Percentiles rank a stretch among this genome's conserved stretches.
These are phyloP conservation scores for Hymenochirus boettgeri DNA, from an alignment of 2,113 vertebrate species.

Conservation along the genomic window DNA sequence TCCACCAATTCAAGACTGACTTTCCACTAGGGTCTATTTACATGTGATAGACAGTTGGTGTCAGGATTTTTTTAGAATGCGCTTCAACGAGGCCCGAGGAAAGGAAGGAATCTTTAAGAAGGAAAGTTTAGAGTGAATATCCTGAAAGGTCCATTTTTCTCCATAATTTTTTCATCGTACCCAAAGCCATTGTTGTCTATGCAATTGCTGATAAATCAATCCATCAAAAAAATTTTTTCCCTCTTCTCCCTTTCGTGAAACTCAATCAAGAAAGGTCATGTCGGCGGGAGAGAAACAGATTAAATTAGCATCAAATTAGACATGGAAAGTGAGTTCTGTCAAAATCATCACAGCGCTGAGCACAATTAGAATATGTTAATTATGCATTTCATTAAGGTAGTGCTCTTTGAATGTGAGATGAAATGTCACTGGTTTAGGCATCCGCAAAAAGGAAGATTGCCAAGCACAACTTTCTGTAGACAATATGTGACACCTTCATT, in stretches of 20 bases:
- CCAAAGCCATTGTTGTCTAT: slow-evolving; percentile 95
- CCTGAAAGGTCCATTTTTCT: slow-evolving; percentile 60
- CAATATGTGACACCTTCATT: slow-evolving; percentile 99
- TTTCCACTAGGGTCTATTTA: not conserved
- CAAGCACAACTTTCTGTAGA: slow-evolving; percentile 99
- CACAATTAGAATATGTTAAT: slow-evolving; percentile 99
- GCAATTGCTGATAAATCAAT: slow-evolving; percentile 99
- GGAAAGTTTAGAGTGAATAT: slow-evolving; percentile 54
- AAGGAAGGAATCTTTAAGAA: slow-evolving; percentile 52
- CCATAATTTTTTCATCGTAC: slow-evolving; percentile 60
- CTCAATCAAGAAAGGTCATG: slow-evolving; percentile 99
- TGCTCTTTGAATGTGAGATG: slow-evolving; percentile 99
- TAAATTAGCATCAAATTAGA: slow-evolving; percentile 99
- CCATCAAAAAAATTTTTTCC: slow-evolving; percentile 79
- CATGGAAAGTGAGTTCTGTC: slow-evolving; percentile 99
- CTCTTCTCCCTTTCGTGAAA: slow-evolving; percentile 95
- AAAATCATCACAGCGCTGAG: slow-evolving; percentile 99
- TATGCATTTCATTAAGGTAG: slow-evolving; percentile 99
- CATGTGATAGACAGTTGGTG: not conserved
- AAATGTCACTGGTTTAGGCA: slow-evolving; percentile 99
- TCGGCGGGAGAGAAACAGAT: slow-evolving; percentile 99
- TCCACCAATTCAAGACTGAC: not conserved
- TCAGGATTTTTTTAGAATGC: not conserved
- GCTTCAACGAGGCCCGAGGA: slow-evolving; percentile 55
- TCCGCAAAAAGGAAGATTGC: slow-evolving; percentile 99